phyloP scores from a whole-genome alignment of 2,797 vertebrate genomes.

The Gallinago stenura region DNA sequence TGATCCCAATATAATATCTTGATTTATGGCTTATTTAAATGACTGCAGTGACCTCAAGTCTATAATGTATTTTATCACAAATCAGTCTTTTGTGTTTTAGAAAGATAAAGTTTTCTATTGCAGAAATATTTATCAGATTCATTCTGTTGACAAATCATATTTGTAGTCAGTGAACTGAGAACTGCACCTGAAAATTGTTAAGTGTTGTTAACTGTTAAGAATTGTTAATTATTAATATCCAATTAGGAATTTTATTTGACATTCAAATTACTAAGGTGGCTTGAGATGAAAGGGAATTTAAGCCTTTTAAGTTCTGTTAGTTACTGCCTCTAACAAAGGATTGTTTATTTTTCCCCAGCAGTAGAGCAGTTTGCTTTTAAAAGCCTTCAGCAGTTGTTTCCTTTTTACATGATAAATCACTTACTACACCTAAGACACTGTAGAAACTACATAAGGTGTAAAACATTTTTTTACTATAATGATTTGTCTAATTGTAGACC shows the following conservation, averaged over 20 bases:
- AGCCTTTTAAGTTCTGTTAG: slow-evolving; percentile 45
- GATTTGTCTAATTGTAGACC: not conserved
- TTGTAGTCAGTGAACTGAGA: slow-evolving; percentile 14
- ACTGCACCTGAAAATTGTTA: not conserved
- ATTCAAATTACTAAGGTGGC: not conserved
- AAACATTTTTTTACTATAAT: not conserved
- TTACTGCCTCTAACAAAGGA: slow-evolving; percentile 24
- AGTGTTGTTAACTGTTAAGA: not conserved
- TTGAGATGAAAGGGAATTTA: slow-evolving; percentile 45
- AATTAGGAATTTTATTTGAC: not conserved
- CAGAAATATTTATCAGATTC: not conserved
- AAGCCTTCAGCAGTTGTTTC: not conserved
- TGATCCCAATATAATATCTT: not conserved
- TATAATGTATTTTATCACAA: not conserved
- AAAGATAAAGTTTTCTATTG: slow-evolving; percentile 14
- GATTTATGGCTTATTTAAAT: not conserved
- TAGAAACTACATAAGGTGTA: not conserved
- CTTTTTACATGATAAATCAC: not conserved
- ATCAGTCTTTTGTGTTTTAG: not conserved
- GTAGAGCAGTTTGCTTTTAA: slow-evolving; percentile 23
- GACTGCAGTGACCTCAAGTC: not conserved
- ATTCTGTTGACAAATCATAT: not conserved
- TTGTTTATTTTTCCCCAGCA: slow-evolving; percentile 56
- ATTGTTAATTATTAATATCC: slow-evolving; percentile 51
- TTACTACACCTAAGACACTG: not conserved